phyloP scores from a whole-genome alignment of 2,113 vertebrate species.

The Zosterops borbonicus region DNA sequence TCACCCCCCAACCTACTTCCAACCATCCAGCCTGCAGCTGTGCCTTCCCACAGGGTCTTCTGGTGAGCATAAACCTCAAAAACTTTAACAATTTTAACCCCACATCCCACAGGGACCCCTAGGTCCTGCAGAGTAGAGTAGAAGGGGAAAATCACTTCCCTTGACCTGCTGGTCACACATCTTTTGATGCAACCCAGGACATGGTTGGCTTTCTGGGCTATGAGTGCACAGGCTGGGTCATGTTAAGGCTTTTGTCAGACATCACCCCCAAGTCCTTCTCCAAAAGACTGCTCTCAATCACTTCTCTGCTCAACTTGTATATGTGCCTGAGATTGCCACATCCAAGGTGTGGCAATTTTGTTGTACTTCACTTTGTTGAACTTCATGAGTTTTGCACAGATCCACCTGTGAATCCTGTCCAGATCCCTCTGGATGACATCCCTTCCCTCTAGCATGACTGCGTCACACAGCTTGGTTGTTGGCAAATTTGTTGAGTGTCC shows the following conservation, averaged over 20 bases:
- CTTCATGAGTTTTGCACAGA: not conserved
- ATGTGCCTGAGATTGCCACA: not conserved
- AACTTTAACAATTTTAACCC: not conserved
- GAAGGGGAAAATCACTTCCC: not conserved
- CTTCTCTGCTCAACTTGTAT: not conserved
- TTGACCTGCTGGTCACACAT: not conserved
- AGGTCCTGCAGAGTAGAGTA: not conserved
- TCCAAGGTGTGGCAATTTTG: not conserved
- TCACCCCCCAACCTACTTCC: not conserved
- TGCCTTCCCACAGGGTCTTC: too few species aligned
- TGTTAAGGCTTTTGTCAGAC: not conserved
- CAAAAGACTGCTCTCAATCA: too few species aligned
- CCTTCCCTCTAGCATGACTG: not conserved
- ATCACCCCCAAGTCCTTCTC: not conserved
- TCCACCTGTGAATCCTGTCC: not conserved
- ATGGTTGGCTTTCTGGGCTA: accelerated
- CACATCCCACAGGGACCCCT: not conserved
- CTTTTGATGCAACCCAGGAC: not conserved
- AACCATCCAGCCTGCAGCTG: too few species aligned
- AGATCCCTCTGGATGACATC: not conserved
- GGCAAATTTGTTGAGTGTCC: accelerated
- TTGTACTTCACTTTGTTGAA: not conserved
- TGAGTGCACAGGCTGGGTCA: not conserved
- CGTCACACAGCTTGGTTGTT: not conserved
- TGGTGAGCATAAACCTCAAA: not conserved